Base-by-base conservation (phyloP, 2,888 invertebrate genomes). In the Melanchra persicariae region DNA sequence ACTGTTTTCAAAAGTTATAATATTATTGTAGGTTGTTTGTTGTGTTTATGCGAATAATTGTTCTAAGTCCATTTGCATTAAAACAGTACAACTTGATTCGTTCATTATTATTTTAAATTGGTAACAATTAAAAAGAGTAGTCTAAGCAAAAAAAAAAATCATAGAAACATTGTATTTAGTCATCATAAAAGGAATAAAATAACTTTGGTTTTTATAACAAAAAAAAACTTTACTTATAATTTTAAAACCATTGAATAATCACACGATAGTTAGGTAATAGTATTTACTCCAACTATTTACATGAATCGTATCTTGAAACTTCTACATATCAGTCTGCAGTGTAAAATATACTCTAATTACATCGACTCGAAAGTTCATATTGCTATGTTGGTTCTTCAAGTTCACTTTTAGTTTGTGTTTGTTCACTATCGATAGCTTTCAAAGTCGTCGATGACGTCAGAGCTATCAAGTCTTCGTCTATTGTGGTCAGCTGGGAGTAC, bases 311-410 rank as follows among this genome's bases (percentile, higher is more conserved):
- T 87, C 89, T 91, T 90, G 89, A 91, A 93, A 91, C 91, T 85
- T 91, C 93, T 95, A 95, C 90, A 90, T 93, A 94, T 95, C 95
- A 95, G 95, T 95, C 95, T 94, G 95, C 93, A 89, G 91, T 94
- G 91, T 93, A 92, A 91, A 90, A 89, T 93, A 82, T 91, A 91
- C 86, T 88, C 91, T 93, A 93, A 89, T 90, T 85, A 86, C 89
- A 91, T 92, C 89, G 89, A 91, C 87, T 77, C 88, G 87, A 90
- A 78, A 74, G 79, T 88, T 87, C 79, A 89, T 90, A 88, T 93
- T 91, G 90, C 93, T 95, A 95, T 90, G 94, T 94, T 89, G 93
- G 93, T 91, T 95, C 95, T 88, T 93, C 94, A 51, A 91, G 87
- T 87, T 90, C 87, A 79, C 87, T 89, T 81, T 88, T 87, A 77